Evolutionary conservation across 2,797 vertebrate genomes (phyloP).

Genomic region (Mormyrus hasselquistii): DNA sequence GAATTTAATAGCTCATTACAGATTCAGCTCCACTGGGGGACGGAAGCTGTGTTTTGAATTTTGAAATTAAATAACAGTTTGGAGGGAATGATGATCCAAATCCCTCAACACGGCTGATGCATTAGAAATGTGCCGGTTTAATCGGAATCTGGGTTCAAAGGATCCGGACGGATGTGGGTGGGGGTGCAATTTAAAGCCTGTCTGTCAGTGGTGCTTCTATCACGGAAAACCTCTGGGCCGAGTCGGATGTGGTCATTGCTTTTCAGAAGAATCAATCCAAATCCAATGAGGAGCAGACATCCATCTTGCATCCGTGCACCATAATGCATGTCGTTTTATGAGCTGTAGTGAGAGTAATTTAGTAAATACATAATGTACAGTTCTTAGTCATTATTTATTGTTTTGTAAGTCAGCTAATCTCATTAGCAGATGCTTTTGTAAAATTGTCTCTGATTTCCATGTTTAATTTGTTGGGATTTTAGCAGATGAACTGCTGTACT

Average conservation of each 20-base stretch:
- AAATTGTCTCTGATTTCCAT: background rate
- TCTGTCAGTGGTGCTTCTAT: conserved; percentile 35
- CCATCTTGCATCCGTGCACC: background rate
- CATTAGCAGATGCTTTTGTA: background rate
- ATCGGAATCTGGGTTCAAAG: conserved; percentile 44
- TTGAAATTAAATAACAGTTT: conserved; percentile 36
- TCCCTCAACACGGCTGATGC: conserved; percentile 37
- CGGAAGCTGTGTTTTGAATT: conserved; percentile 39
- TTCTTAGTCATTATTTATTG: background rate
- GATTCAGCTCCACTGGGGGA: conserved; percentile 42
- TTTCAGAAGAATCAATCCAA: conserved; percentile 17
- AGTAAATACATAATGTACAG: background rate
- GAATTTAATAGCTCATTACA: conserved; percentile 56
- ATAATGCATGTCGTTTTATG: background rate
- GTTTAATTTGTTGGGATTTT: background rate
- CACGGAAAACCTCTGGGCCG: conserved; percentile 38
- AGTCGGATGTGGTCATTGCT: conserved; percentile 35
- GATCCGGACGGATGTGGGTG: background rate
- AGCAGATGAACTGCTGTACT: background rate
- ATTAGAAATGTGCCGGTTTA: conserved; percentile 39
- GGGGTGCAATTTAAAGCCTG: conserved; percentile 38
- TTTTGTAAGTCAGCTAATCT: background rate
- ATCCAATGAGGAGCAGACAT: background rate
- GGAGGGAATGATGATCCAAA: conserved; percentile 17
- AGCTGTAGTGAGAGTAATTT: background rate